A percentile compares a stretch with the other conserved stretches of the same genome.
Conservation (phyloP, 2,888 invertebrate species). For the Pelosia muscerda region DNA sequence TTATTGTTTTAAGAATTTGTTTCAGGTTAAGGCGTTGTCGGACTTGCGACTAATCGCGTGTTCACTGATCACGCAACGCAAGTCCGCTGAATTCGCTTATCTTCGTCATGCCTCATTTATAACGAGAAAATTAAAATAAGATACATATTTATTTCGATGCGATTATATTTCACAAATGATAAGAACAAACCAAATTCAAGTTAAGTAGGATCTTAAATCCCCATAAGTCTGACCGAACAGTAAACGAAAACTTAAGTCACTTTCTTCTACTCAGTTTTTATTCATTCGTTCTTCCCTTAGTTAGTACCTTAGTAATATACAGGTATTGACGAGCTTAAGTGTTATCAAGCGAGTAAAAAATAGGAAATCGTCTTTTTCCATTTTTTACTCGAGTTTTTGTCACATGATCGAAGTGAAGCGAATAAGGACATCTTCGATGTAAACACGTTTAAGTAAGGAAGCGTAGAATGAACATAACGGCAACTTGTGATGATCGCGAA, state of each 20-base stretch:
- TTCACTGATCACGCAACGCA: not conserved
- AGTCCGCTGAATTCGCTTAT: not conserved
- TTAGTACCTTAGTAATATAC: no score
- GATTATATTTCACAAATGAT: not conserved
- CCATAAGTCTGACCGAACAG: no score
- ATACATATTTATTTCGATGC: not conserved
- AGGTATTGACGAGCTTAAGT: not conserved
- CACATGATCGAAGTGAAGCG: not conserved
- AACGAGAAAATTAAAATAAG: not conserved
- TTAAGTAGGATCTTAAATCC: not conserved
- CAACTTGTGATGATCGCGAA: not conserved
- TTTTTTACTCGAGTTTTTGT: not conserved
- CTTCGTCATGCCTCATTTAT: not conserved
- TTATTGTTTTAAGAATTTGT: constrained; percentile 35
- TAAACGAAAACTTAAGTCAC: no score
- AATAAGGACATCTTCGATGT: no score
- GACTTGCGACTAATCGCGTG: not conserved
- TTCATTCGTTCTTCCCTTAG: not conserved
- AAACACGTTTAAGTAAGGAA: not conserved
- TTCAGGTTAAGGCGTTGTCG: not conserved
- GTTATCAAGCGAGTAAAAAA: not conserved
- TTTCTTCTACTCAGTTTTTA: not conserved
- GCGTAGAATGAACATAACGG: not conserved
- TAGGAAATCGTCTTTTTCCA: not conserved
- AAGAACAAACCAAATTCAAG: not conserved